A percentile compares a stretch with the other conserved stretches of the same genome.
These are phyloP conservation scores for Platycheirus rosarum DNA, from an alignment of 2,888 invertebrate species.

Conservation along the genomic window DNA sequence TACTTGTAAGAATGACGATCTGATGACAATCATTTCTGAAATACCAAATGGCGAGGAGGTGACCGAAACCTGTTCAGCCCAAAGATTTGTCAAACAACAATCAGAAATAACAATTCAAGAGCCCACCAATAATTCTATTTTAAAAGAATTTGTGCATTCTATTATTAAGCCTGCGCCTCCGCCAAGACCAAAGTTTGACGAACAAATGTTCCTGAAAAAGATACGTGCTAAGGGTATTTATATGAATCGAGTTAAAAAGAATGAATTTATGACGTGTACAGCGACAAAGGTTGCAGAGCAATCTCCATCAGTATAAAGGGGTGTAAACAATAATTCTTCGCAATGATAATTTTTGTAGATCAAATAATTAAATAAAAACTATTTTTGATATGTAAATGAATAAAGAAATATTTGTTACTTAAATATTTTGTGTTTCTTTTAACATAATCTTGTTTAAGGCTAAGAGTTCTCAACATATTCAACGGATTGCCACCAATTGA, in stretches of 20 bases:
- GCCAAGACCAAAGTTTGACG: constrained; percentile 86
- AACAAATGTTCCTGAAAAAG: constrained; percentile 88
- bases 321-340: too few relatives aligned
- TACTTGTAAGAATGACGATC: constrained; percentile 28
- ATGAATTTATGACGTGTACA: constrained; percentile 89
- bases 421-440: too few relatives aligned
- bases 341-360: too few relatives aligned
- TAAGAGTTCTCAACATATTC: too few relatives aligned
- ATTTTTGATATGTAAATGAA: too few relatives aligned
- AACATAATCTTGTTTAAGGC: too few relatives aligned
- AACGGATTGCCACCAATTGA: too few relatives aligned
- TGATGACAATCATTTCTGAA: constrained; percentile 9
- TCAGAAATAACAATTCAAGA: constrained; percentile 12
- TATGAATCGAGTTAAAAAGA: constrained; percentile 85
- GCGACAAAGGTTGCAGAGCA: constrained; percentile 85
- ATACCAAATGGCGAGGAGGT: constrained; percentile 3
- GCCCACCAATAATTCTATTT: constrained; percentile 79
- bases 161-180: constrained; percentile 84
- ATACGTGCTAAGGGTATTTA: constrained; percentile 86
- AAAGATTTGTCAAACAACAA: constrained; percentile 33
- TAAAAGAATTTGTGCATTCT: constrained; percentile 85
- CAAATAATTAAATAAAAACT: too few relatives aligned
- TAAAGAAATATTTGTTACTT: too few relatives aligned
- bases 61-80: not conserved
- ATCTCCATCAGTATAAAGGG: constrained; percentile 78